Percentiles rank a stretch among this genome's conserved stretches.
phyloP scores from a whole-genome alignment of 2,113 vertebrate species.

The Myotis brandtii region DNA sequence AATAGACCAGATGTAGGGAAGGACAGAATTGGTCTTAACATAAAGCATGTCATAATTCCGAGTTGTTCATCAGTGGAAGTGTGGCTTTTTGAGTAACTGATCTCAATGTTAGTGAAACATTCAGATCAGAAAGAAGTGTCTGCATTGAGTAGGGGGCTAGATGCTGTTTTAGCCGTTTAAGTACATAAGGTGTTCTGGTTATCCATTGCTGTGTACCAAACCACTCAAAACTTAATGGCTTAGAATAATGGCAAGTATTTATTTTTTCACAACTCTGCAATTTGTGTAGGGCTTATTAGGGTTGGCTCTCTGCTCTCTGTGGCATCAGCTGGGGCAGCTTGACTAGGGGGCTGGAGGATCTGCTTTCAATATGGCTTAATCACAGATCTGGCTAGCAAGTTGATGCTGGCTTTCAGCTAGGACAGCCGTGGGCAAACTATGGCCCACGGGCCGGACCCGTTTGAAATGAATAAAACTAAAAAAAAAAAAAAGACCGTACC shows the following conservation, averaged over 20 bases:
- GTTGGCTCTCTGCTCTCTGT: not conserved
- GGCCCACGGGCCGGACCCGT: too few relatives aligned
- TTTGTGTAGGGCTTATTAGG: constrained; percentile 29
- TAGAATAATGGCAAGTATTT: constrained; percentile 43
- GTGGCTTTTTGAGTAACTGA: constrained; percentile 36
- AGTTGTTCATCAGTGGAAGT: constrained; percentile 28
- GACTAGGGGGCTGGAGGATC: not conserved
- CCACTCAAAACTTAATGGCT: constrained; percentile 10
- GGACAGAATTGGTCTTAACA: not conserved
- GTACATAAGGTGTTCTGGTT: not conserved
- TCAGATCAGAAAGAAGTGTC: constrained; percentile 45
- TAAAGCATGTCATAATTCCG: constrained; percentile 18
- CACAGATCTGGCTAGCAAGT: constrained; percentile 11
- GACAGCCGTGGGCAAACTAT: not conserved
- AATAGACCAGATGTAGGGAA: not conserved
- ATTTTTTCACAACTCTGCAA: constrained; percentile 19
- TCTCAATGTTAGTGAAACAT: constrained; percentile 13
- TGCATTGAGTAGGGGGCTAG: not conserved
- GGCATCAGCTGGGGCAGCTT: constrained; percentile 29
- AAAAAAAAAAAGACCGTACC: too few relatives aligned
- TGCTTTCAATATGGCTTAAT: constrained; percentile 43
- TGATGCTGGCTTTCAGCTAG: constrained; percentile 33
- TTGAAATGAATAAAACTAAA: too few relatives aligned
- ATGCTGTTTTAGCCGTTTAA: constrained; percentile 51
- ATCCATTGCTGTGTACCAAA: constrained; percentile 13